Evolutionary conservation across 2,888 invertebrate genomes (phyloP).

Genomic region (Andrena praecox): DNA sequence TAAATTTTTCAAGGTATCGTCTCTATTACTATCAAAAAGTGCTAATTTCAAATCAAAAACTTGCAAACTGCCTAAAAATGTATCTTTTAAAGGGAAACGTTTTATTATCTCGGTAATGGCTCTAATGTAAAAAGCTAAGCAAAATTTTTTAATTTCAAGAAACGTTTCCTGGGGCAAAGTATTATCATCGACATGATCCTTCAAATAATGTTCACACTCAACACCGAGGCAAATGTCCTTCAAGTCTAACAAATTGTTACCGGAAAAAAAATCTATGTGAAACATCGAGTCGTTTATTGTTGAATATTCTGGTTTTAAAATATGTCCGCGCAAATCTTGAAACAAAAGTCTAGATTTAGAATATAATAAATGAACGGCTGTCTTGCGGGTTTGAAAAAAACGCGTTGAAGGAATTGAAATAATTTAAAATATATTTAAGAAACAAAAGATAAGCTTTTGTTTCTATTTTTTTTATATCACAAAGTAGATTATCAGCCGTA

Average conservation of each 20-base stretch:
- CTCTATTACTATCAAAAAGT: slow-evolving; percentile 6
- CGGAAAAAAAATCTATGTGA: not conserved
- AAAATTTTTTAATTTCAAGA: slow-evolving; percentile 6
- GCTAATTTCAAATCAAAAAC: not conserved
- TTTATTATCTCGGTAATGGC: slow-evolving; percentile 7
- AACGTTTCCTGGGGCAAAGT: slow-evolving; percentile 10
- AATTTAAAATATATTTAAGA: slow-evolving; percentile 15
- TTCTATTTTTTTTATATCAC: not conserved
- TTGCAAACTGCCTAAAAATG: slow-evolving; percentile 6
- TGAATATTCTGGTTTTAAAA: slow-evolving; percentile 5
- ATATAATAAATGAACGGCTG: slow-evolving; percentile 3
- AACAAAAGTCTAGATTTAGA: slow-evolving; percentile 4
- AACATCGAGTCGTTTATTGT: slow-evolving; percentile 1
- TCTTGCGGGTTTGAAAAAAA: slow-evolving; percentile 7
- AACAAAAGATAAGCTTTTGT: slow-evolving; percentile 5
- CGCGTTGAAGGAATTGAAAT: slow-evolving; percentile 7
- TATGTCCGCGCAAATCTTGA: slow-evolving; percentile 6
- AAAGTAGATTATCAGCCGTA: too few species aligned
- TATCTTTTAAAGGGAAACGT: slow-evolving; percentile 8
- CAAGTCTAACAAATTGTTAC: slow-evolving; percentile 1
- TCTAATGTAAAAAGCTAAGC: slow-evolving; percentile 5
- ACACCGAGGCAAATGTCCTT: slow-evolving; percentile 1
- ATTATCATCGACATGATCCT: slow-evolving; percentile 8
- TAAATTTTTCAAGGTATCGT: not conserved
- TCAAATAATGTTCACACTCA: slow-evolving; percentile 4